Evolutionary conservation across 2,797 vertebrate species (phyloP).

Genomic region (Arctocebus calabarensis): DNA sequence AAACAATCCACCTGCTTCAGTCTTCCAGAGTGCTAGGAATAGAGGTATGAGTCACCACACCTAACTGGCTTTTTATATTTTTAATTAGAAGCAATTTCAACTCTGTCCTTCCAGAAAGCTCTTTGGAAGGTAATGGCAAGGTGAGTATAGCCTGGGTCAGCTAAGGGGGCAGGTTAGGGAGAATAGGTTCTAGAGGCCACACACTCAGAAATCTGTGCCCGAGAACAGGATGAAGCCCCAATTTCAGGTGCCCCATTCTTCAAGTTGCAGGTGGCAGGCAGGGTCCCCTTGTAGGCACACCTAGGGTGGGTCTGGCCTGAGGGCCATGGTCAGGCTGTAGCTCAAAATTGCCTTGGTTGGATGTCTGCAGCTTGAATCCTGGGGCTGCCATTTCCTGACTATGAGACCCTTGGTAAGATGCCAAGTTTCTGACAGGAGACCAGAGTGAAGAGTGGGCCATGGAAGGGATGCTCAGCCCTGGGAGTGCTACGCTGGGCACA

Average conservation of each 20-base stretch:
- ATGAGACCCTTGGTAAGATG: neutral
- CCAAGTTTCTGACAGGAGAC: accelerated
- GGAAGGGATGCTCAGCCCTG: neutral
- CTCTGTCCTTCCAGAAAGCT: neutral
- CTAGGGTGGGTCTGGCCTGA: too few relatives aligned
- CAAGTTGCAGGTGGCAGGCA: neutral
- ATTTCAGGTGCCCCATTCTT: neutral
- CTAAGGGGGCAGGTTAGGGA: neutral
- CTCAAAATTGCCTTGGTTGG: neutral
- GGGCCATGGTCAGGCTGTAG: neutral
- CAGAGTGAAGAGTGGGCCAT: accelerated
- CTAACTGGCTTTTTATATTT: neutral
- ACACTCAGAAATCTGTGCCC: neutral
- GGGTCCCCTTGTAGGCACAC: neutral
- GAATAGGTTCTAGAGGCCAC: too few relatives aligned
- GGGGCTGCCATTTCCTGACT: neutral
- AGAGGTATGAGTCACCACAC: too few relatives aligned
- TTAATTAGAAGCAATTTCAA: neutral
- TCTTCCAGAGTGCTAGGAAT: too few relatives aligned
- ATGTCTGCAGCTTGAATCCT: neutral
- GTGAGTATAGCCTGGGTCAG: neutral
- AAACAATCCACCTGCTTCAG: too few relatives aligned
- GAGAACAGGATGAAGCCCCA: neutral
- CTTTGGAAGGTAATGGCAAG: neutral
- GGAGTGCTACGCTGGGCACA: neutral